Base-by-base conservation (phyloP, 2,888 invertebrate genomes). In the Stenurella melanura region DNA sequence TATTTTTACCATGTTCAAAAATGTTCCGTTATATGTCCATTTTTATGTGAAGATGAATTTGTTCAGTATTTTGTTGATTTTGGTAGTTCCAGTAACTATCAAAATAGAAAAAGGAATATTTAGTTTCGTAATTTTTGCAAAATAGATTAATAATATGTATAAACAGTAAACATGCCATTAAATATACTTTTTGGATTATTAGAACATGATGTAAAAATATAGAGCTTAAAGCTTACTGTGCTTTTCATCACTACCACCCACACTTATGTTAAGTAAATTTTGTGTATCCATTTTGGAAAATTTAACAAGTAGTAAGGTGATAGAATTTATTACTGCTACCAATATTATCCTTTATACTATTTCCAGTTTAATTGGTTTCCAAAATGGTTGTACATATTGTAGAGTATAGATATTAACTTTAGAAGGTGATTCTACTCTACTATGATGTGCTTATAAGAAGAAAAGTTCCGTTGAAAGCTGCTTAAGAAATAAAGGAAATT, bases 201-300 rank as follows among this genome's bases (percentile, higher is more conserved):
- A 26, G 15, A 60, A 60, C 26, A 21, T n/a, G 58, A 19, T 30
- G 50, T 50, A 50, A 50, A 42, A 60, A 60, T 30, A 21, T 60
- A 19, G 11, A 7, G 60, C 30, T 60, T 60, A 6, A 6, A 50
- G 50, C 50, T 50, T 50, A 3, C 15, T 50, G 50, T 50, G n/a
- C 50, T 4, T 50, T 50, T 50, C 50, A 50, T 6, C 15, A 50
- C 15, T n/a, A n/a, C 6, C 30, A 34, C 30, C 6, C 15, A 15
- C 42, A n/a, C 50, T 50, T n/a, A 15, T 17, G n/a, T 50, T 12
- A 50, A 50, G 15, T 50, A 50, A 50, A n/a, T 50, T 12, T 50
- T 50, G 50, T 15, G 6, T n/a, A 50, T 50, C 50, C 50, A 50
- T 50, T n/a, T 50, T 50, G 50, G 15, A 50, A 6, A 50, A n/a